Evolutionary conservation across 2,888 invertebrate genomes (phyloP), one percentile per base, ranked within the genome.

Genomic region (Carcina quercana): DNA sequence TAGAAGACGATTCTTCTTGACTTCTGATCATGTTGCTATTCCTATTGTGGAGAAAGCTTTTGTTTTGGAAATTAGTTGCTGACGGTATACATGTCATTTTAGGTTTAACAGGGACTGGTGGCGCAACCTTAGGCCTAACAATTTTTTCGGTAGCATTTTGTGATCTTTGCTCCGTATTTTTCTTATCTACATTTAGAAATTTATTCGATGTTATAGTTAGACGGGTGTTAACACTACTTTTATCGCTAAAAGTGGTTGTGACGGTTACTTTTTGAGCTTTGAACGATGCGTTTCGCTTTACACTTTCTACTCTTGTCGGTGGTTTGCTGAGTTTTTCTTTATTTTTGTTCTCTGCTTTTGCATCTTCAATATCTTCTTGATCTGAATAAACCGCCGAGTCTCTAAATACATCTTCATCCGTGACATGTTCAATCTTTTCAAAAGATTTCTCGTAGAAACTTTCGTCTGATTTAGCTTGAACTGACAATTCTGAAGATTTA

Each of bases 311-410:
- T 53, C 59, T 60, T 13, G 59, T 59, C 11, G 63, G 38, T 24
- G 58, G 53, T 50, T 68, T 78, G 34, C 47, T 64, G 10, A 42
- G 30, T 53, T 62, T 69, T 27, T 49, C 43, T 27, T 44, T 50
- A 10, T 42, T 38, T 20, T 40, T 32, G 13, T 24, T 20, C 26
- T 69, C 65, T 13, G 40, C 32, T 45, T 68, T 71, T 3, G 43
- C 45, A 28, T 72, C 75, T 31, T 73, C 73, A 11, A 25, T 42
- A 5, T 91, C 90, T 38, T 91, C 90, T 40, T 86, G 87, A 52
- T 94, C 94, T 41, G 93, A 93, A 64, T 93, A 94, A 48, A 94
- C 91, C 41, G 94, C 93, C 30, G 92, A 93, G 63, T 94, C 94
- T 51, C 94, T 86, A 53, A 93, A 93, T 1, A 88, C 86, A 45